Conservation (phyloP, 92 coral and sea anemone species). For the Desmophyllum pertusum region DNA sequence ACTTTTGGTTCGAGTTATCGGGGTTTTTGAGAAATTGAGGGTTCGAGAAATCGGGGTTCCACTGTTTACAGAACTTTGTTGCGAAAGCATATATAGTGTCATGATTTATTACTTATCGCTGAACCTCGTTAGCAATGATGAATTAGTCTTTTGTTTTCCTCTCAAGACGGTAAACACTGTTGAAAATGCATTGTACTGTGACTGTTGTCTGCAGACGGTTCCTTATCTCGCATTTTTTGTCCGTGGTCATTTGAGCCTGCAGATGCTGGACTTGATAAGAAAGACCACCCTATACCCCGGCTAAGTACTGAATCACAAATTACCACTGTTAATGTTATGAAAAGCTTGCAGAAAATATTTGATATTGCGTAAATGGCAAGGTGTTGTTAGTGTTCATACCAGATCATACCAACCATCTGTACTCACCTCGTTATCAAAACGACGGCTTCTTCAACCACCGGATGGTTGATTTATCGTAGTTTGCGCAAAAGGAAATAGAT, state of each 20-base stretch:
- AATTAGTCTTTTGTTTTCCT: slow-evolving; percentile 30
- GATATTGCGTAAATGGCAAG: slow-evolving; percentile 8
- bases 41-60: no score
- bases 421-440: slow-evolving; percentile 19
- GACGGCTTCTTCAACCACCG: not conserved
- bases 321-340: not conserved
- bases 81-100: no score
- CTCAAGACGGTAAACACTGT: slow-evolving; percentile 16
- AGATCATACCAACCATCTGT: slow-evolving; percentile 2
- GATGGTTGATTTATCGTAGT: not conserved
- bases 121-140: not conserved
- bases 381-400: not conserved
- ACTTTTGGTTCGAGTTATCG: no score
- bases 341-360: not conserved
- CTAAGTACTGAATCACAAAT: not conserved
- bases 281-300: slow-evolving; percentile 18
- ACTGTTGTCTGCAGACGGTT: slow-evolving; percentile 36
- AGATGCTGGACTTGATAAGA: slow-evolving; percentile 49
- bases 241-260: slow-evolving; percentile 13
- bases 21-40: no score
- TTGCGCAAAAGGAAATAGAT: not conserved
- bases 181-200: slow-evolving; percentile 24
- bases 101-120: no score
- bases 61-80: not conserved
- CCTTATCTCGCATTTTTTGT: slow-evolving; percentile 11